Conservation (phyloP, 2,113 vertebrate species). For the Enhydra lutris region DNA sequence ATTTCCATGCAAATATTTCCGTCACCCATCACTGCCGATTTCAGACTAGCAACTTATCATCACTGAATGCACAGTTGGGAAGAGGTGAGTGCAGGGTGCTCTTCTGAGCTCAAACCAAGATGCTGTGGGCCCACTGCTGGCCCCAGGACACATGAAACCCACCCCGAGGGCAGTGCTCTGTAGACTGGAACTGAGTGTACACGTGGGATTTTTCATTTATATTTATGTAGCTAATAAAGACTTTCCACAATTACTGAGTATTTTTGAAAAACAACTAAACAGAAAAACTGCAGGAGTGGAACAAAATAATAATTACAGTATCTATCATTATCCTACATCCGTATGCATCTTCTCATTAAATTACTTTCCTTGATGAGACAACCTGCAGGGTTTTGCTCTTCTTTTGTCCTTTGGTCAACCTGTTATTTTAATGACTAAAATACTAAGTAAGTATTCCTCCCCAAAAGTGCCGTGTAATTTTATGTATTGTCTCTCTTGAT, state of each 20-base stretch:
- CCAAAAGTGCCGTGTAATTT: constrained; percentile 39
- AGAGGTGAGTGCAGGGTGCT: neutral
- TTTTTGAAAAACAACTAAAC: constrained; percentile 33
- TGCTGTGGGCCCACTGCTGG: neutral
- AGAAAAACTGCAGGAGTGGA: neutral
- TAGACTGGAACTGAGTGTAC: neutral
- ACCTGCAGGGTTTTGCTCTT: constrained; percentile 20
- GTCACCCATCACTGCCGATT: neutral
- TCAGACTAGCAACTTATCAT: neutral
- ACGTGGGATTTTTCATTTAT: constrained; percentile 1
- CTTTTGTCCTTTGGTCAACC: neutral
- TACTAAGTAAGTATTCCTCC: constrained; percentile 9
- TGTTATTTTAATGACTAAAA: constrained; percentile 58
- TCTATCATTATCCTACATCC: constrained; percentile 28
- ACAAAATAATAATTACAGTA: constrained; percentile 37
- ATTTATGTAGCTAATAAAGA: constrained; percentile 12
- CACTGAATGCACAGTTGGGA: neutral
- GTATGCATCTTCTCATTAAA: constrained; percentile 46
- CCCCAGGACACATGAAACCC: neutral
- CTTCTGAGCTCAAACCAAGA: neutral
- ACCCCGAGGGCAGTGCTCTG: neutral
- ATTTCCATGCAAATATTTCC: neutral
- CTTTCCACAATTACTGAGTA: neutral
- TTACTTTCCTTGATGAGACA: constrained; percentile 57
- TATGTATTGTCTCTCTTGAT: constrained; percentile 36